A percentile compares a stretch with the other conserved stretches of the same genome.
Evolutionary conservation across 35 echinoderm and acorn worm species (phyloP).

Genomic region (Acanthaster planci): DNA sequence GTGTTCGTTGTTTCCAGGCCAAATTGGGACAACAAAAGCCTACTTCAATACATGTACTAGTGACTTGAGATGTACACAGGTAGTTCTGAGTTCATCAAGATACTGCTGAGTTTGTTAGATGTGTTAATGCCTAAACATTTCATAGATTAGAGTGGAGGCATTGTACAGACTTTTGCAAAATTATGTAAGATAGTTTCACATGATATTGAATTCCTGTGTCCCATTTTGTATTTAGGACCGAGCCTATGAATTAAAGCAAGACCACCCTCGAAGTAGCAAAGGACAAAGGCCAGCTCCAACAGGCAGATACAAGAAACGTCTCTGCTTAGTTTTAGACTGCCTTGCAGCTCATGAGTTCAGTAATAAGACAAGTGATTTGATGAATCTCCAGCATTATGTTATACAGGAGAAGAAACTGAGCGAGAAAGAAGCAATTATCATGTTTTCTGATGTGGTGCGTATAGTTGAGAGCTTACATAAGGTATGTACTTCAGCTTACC

Average conservation of each 20-base stretch:
- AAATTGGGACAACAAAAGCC: too few relatives aligned
- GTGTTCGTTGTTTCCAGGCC: too few relatives aligned
- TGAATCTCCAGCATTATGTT: slow-evolving; percentile 98
- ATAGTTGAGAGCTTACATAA: slow-evolving; percentile 91
- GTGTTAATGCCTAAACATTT: too few relatives aligned
- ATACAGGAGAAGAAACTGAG: slow-evolving; percentile 96
- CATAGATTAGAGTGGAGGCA: too few relatives aligned
- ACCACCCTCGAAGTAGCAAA: slow-evolving; percentile 22
- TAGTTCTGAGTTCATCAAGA: too few relatives aligned
- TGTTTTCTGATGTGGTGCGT: slow-evolving; percentile 88
- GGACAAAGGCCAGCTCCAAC: slow-evolving; percentile 35
- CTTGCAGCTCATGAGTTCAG: slow-evolving; percentile 90
- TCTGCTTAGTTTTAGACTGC: slow-evolving; percentile 92
- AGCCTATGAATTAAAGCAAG: slow-evolving; percentile 67
- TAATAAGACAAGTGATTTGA: slow-evolving; percentile 67
- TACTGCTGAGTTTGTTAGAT: too few relatives aligned
- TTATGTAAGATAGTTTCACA: too few relatives aligned
- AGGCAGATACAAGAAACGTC: slow-evolving; percentile 69
- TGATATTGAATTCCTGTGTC: too few relatives aligned
- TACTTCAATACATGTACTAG: too few relatives aligned
- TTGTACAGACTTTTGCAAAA: too few relatives aligned
- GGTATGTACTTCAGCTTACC: slow-evolving; percentile 47
- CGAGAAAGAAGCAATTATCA: slow-evolving; percentile 94
- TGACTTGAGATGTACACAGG: too few relatives aligned
- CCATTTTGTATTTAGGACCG: slow-evolving; percentile 64